A percentile compares a stretch with the other conserved stretches of the same genome.
phyloP scores from a whole-genome alignment of 1,140 invertebrate species.

The Drosophila ogumai region DNA sequence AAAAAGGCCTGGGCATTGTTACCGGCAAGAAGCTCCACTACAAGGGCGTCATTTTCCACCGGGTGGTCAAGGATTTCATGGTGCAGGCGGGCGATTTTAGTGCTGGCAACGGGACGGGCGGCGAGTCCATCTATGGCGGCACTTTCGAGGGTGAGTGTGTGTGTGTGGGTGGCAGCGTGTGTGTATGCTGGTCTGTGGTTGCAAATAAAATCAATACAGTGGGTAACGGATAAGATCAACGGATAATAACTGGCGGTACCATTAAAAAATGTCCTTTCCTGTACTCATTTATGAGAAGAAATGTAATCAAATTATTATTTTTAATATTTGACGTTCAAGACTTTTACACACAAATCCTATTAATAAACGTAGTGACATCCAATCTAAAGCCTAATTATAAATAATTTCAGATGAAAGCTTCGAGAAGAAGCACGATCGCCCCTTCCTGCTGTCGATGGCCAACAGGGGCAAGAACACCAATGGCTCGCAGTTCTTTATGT shows the following conservation, averaged over 20 bases:
- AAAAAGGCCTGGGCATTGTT: constrained; percentile 91
- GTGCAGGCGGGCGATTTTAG: constrained; percentile 95
- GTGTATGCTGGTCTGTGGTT: constrained; percentile 1
- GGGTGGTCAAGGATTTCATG: constrained; percentile 97
- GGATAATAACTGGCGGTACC: not conserved
- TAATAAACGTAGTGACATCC: not conserved
- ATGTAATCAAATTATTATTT: not conserved
- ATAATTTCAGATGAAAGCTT: constrained; percentile 94
- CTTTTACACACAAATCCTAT: not conserved
- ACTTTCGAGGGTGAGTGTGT: constrained; percentile 90
- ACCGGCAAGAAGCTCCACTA: constrained; percentile 91
- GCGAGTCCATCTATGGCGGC: constrained; percentile 96
- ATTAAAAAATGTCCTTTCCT: not conserved
- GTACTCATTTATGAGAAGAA: not conserved
- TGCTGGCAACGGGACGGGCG: constrained; percentile 95
- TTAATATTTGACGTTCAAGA: too few species aligned
- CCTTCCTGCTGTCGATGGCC: constrained; percentile 97
- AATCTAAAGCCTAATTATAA: not conserved
- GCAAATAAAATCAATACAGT: constrained; percentile 58
- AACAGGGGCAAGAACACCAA: constrained; percentile 98
- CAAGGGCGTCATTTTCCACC: constrained; percentile 94
- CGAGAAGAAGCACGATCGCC: constrained; percentile 93
- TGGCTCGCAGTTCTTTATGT: constrained; percentile 99
- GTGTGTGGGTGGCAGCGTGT: constrained; percentile 5
- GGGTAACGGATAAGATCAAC: not conserved